These are phyloP conservation scores for Rhynchomys soricoides DNA, from an alignment of 2,113 vertebrate genomes.

Conservation along the genomic window DNA sequence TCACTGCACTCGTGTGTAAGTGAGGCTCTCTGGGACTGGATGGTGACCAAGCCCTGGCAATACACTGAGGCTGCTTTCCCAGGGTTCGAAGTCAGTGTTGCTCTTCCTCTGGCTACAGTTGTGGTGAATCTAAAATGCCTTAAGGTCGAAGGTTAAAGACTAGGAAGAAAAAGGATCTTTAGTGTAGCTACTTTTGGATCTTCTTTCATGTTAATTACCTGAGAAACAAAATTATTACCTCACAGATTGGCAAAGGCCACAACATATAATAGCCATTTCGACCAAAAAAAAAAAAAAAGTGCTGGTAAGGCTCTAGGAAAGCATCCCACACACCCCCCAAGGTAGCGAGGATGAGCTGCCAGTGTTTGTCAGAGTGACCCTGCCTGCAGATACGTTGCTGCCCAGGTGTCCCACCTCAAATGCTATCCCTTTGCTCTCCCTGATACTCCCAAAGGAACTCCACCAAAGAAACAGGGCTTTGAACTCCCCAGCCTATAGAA, in stretches of 20 bases:
- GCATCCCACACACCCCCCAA: not conserved
- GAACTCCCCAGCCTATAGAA: not conserved
- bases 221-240: slow-evolving; percentile 1
- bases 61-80: not conserved
- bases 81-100: not conserved
- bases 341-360: not conserved
- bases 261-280: not conserved
- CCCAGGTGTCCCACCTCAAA: not conserved
- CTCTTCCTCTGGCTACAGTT: not conserved
- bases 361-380: not conserved
- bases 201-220: not conserved
- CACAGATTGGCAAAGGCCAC: not conserved
- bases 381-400: not conserved
- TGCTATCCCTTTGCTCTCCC: not conserved
- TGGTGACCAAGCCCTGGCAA: not conserved
- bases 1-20: not conserved
- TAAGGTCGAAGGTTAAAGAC: not conserved
- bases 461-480: not conserved
- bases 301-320: not conserved
- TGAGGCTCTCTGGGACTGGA: too few relatives aligned
- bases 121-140: not conserved
- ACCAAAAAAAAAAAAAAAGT: not conserved
- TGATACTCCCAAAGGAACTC: not conserved
- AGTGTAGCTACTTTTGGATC: not conserved
- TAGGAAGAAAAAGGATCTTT: not conserved